phyloP scores from a whole-genome alignment of 2,888 invertebrate species.

The Matsumyia berberina region DNA sequence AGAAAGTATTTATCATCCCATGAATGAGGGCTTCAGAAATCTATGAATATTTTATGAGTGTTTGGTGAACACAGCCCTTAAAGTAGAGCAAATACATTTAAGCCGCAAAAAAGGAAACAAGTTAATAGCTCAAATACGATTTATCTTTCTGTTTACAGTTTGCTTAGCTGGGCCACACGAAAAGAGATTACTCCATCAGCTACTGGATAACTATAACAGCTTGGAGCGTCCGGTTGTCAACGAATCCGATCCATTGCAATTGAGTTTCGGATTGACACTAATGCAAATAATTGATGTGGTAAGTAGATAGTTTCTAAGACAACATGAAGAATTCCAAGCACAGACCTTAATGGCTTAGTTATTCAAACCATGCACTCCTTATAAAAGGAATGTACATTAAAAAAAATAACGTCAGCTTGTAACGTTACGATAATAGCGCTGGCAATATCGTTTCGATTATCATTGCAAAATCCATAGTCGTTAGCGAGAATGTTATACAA shows the following conservation, averaged over 20 bases:
- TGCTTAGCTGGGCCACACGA: conserved; percentile 95
- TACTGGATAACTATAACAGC: conserved; percentile 96
- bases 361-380: neutral
- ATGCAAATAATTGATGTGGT: conserved; percentile 99
- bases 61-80: conserved; percentile 1
- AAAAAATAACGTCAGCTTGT: conserved; percentile 13
- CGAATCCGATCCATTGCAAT: conserved; percentile 97
- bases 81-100: conserved; percentile 28
- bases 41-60: conserved; percentile 46
- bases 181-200: conserved; percentile 94
- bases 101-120: neutral
- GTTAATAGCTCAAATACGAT: conserved; percentile 23
- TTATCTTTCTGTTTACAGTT: conserved; percentile 85
- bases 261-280: conserved; percentile 97
- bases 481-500: conserved; percentile 24
- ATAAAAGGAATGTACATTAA: too few species aligned
- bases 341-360: too few species aligned
- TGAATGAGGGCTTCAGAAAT: conserved; percentile 28
- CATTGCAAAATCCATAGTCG: conserved; percentile 21
- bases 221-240: conserved; percentile 97
- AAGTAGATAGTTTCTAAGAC: conserved; percentile 86
- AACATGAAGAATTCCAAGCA: too few species aligned
- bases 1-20: conserved; percentile 29
- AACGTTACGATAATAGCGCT: conserved; percentile 33
- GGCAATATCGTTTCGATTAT: conserved; percentile 29